Base-by-base conservation (phyloP, 2,888 invertebrate genomes). In the Pachydiplax longipennis region DNA sequence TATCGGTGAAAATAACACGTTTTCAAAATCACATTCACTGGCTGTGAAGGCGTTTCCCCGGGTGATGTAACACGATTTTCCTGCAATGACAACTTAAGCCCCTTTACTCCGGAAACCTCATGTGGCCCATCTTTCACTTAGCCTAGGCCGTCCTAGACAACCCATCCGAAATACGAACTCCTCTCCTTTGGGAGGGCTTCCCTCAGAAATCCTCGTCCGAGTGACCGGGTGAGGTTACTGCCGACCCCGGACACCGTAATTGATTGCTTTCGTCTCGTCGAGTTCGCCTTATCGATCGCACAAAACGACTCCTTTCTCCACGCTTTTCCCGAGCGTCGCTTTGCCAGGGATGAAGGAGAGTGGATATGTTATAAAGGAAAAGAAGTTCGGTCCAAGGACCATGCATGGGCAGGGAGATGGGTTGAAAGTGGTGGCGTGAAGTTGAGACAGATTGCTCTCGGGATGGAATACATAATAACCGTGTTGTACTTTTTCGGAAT, bases 271-370 rank as follows among this genome's bases (percentile, higher is more conserved):
- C 40, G 87, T 58, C 87, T 65, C 37, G 61, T 31, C 87, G 83
- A 31, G 58, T 83, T 58, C 83, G 87, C 61, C 87, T 87, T 87
- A 87, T 87, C 87, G 87, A 87, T 87, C 87, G 87, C 15, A 15
- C 35, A 35, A 35, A 83, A 53, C 35, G 58, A 83, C 83, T 83
- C 83, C 83, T 22, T 80, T 80, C 80, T 31, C 83, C 53, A 22
- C 58, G 15, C 82, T 48, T 48, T 48, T 13, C 25, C 48, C 82
- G 61, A 65, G 65, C 25, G 65, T 65, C n/a, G 65, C n/a, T 65
- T 65, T 65, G 25, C n/a, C 65, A 13, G 65, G 65, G 65, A 25
- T 22, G 25, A 61, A n/a, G n/a, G 65, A 65, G 65, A n/a, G 61
- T 61, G 61, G n/a, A 61, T 15, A 10, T n/a, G 65, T 22, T 65